phyloP scores from a whole-genome alignment of 1,140 invertebrate genomes.

The Ericerus pela region DNA sequence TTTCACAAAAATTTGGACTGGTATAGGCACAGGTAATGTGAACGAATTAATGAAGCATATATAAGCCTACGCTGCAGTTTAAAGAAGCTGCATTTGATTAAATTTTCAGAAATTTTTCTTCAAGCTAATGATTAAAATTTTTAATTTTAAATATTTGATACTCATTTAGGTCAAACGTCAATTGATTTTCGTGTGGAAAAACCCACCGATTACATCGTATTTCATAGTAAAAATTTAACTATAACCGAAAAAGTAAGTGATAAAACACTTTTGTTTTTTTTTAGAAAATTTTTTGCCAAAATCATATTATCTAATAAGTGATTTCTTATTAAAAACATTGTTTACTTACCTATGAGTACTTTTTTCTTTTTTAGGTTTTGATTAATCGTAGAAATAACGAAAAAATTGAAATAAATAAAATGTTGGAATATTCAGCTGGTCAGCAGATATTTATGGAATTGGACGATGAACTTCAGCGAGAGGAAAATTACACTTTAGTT shows the following conservation, averaged over 20 bases:
- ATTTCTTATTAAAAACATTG: background rate
- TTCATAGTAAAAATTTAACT: constrained; percentile 79
- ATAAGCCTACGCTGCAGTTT: too few species aligned
- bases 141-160: constrained; percentile 17
- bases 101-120: too few species aligned
- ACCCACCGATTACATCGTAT: constrained; percentile 74
- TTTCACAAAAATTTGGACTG: too few species aligned
- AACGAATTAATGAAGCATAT: too few species aligned
- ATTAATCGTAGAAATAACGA: constrained; percentile 51
- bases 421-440: constrained; percentile 62
- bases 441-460: constrained; percentile 79
- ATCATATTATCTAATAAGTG: too few species aligned
- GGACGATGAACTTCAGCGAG: constrained; percentile 55
- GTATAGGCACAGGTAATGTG: too few species aligned
- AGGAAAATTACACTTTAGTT: constrained; percentile 67
- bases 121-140: too few species aligned
- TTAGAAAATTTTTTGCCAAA: too few species aligned
- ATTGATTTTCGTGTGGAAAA: constrained; percentile 69
- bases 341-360: background rate
- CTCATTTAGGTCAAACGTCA: constrained; percentile 56
- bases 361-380: constrained; percentile 41
- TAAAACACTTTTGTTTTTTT: background rate
- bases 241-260: constrained; percentile 58
- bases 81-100: too few species aligned
- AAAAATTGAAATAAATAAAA: constrained; percentile 48